Evolutionary conservation across 2,888 invertebrate species (phyloP), one percentile per base, ranked within the genome.

Genomic region (Galerucella calmariensis): DNA sequence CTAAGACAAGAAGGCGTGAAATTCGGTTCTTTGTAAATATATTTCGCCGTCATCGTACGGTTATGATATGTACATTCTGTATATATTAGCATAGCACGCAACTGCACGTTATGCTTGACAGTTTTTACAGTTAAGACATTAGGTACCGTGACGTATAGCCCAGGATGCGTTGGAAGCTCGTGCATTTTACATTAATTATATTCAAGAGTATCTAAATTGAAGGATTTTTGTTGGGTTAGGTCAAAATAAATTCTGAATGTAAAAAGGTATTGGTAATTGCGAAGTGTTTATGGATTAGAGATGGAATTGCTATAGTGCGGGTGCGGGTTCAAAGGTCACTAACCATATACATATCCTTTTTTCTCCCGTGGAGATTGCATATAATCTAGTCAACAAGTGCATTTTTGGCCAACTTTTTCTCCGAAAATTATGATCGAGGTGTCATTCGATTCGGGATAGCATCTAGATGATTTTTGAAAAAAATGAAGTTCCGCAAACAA

Each of bases 1-100:
- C 69, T 67, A 69, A 70, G 71, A 71, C 66, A 67, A 76, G 73
- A 69, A 78, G 76, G 78, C 78, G 78, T 78, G 73, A 78, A 78
- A 78, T 73, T 69, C 67, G 66, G 69, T 63, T 69, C 69, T 67
- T 67, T 46, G 73, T 73, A 70, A 75, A 73, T 75, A 75, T 67
- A 3, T 20, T 70, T 68, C 62, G 75, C 69, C 61, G 72, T 69
- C 68, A 62, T 75, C 61, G 46, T 73, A 35, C 62, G 9, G 62
- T 58, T 41, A 41, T 41, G 8, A 16, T 75, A 68, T 58, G 16
- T 24, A 20, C 5, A 35, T 53, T 24, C 67, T 14, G 20, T 61
- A 10, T 6, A 16, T 51, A 51, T 20, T 48, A 53, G 62, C 41
- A 61, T 24, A 46, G 11, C 61, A 48, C 59, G 59, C 20, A 44